Percentiles rank a stretch among this genome's conserved stretches.
phyloP scores from a whole-genome alignment of 2,888 invertebrate genomes.

The Bugula neritina region DNA sequence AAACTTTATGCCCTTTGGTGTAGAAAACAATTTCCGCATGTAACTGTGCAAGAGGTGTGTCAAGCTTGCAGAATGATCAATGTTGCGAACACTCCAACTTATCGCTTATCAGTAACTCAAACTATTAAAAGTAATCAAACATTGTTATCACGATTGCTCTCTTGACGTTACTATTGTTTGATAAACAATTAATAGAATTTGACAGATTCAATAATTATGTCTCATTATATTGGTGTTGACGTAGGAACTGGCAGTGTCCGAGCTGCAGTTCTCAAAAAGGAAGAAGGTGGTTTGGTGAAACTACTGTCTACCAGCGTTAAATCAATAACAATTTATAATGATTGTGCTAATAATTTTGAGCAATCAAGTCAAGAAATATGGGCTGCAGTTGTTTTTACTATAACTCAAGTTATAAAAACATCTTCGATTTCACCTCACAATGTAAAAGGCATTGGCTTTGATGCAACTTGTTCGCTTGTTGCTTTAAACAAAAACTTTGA shows the following conservation, averaged over 20 bases:
- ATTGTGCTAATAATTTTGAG: constrained; percentile 72
- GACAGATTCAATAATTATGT: too few species aligned
- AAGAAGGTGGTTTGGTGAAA: constrained; percentile 59
- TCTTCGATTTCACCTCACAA: constrained; percentile 20
- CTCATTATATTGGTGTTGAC: constrained; percentile 63
- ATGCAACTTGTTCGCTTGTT: constrained; percentile 90
- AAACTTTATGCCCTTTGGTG: too few species aligned
- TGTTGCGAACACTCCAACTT: too few species aligned
- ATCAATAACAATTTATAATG: constrained; percentile 70
- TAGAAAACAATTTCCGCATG: too few species aligned
- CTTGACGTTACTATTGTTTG: too few species aligned
- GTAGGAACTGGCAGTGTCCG: constrained; percentile 87
- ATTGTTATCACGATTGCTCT: too few species aligned
- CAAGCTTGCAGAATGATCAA: too few species aligned
- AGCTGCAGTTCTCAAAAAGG: constrained; percentile 63
- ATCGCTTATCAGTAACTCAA: too few species aligned
- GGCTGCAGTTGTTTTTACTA: constrained; percentile 66
- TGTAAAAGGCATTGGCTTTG: constrained; percentile 75
- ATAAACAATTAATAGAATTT: too few species aligned
- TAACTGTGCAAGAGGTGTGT: too few species aligned
- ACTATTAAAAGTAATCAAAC: too few species aligned
- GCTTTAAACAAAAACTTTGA: constrained; percentile 65
- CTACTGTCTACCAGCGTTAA: constrained; percentile 59
- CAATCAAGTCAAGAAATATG: constrained; percentile 87
- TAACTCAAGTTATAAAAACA: constrained; percentile 61